A percentile compares a stretch with the other conserved stretches of the same genome.
phyloP scores from a whole-genome alignment of 2,113 vertebrate species.

The Dendropsophus ebraccatus region DNA sequence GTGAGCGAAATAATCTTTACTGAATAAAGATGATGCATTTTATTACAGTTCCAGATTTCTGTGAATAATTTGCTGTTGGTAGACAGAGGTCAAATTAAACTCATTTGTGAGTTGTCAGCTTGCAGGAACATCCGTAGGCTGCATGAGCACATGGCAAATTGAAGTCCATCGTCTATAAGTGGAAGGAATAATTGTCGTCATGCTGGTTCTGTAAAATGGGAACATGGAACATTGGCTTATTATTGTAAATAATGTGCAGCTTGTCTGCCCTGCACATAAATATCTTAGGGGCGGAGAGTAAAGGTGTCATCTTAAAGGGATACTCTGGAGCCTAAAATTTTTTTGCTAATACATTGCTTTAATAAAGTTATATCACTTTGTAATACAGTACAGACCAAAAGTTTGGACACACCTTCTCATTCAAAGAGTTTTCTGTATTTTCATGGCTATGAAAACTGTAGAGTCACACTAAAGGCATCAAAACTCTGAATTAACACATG shows the following conservation, averaged over 20 bases:
- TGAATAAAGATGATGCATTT: conserved; percentile 41
- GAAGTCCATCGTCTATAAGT: conserved; percentile 50
- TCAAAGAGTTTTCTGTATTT: too few species aligned
- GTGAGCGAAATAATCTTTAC: background rate
- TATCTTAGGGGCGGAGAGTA: background rate
- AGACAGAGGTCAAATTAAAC: conserved; percentile 57
- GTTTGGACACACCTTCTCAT: too few species aligned
- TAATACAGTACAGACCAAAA: too few species aligned
- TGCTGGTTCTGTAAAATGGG: conserved; percentile 9
- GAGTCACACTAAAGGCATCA: too few species aligned
- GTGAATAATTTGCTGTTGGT: conserved; percentile 46
- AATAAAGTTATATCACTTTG: too few species aligned
- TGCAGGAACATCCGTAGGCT: conserved; percentile 47
- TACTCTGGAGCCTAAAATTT: too few species aligned
- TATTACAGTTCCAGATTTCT: conserved; percentile 28
- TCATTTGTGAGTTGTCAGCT: conserved; percentile 59
- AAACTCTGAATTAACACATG: too few species aligned
- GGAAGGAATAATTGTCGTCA: conserved; percentile 52
- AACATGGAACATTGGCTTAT: background rate
- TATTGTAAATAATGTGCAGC: conserved; percentile 4
- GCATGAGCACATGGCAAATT: conserved; percentile 45
- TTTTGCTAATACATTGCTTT: too few species aligned
- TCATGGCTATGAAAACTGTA: too few species aligned
- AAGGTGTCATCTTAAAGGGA: background rate
- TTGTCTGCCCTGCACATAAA: background rate